These are phyloP conservation scores for Steinernema hermaphroditum DNA, from an alignment of 2,888 invertebrate species.

Conservation along the genomic window DNA sequence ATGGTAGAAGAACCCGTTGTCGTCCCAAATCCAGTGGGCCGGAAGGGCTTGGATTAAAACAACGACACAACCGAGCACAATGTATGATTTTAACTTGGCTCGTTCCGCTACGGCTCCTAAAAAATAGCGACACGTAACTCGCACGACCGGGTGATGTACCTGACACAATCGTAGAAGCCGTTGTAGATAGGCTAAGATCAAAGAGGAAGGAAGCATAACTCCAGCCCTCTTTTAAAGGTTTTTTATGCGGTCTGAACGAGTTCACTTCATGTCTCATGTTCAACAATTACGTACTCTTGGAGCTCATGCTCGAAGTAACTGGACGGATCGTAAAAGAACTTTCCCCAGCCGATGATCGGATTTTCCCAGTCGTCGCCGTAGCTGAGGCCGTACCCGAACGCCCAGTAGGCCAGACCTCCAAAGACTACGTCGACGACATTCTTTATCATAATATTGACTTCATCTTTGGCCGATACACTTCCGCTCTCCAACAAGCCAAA, in stretches of 20 bases:
- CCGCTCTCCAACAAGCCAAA: conserved; percentile 64
- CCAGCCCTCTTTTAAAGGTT: conserved; percentile 60
- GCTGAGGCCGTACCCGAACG: conserved; percentile 88
- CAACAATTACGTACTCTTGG: neutral
- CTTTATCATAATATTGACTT: conserved; percentile 73
- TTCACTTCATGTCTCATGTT: neutral
- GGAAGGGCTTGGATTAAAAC: conserved; percentile 66
- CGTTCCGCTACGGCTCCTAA: conserved; percentile 64
- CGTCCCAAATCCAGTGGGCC: conserved; percentile 68
- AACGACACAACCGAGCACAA: conserved; percentile 58
- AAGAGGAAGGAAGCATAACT: conserved; percentile 62
- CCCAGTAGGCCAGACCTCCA: conserved; percentile 90
- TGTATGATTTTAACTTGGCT: conserved; percentile 62
- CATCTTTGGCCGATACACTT: conserved; percentile 64
- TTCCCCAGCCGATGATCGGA: conserved; percentile 58
- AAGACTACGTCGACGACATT: conserved; percentile 83
- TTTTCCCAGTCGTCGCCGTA: conserved; percentile 73
- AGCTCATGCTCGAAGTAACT: neutral
- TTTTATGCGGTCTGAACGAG: conserved; percentile 5
- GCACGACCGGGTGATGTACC: no score
- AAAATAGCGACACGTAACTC: conserved; percentile 32
- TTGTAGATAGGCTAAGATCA: conserved; percentile 60
- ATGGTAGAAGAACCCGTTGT: conserved; percentile 64
- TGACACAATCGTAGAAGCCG: conserved; percentile 64
- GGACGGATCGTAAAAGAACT: conserved; percentile 61